Conservation (phyloP, 1,140 invertebrate species). For the Apis florea region DNA sequence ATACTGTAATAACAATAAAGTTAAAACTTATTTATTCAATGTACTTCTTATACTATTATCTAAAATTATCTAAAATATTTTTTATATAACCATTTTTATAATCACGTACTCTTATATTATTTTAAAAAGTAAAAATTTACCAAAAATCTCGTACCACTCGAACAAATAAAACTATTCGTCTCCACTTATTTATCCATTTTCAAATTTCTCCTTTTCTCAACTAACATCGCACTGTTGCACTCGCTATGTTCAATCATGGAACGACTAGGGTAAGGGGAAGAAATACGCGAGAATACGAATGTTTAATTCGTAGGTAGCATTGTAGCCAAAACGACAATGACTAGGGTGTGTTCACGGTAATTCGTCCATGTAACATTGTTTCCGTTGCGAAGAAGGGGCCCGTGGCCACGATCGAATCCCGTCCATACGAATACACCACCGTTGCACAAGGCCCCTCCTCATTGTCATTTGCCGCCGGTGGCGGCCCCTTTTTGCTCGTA, state of each 20-base stretch:
- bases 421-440: slow-evolving; percentile 51
- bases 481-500: slow-evolving; percentile 37
- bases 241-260: background rate
- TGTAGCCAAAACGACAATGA: slow-evolving; percentile 42
- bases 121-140: too few relatives aligned
- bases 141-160: too few relatives aligned
- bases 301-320: background rate
- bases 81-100: too few relatives aligned
- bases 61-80: too few relatives aligned
- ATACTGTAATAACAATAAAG: too few relatives aligned
- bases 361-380: slow-evolving; percentile 60
- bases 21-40: too few relatives aligned
- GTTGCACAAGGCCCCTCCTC: slow-evolving; percentile 25
- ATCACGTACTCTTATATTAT: too few relatives aligned
- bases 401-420: slow-evolving; percentile 54
- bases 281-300: slow-evolving; percentile 6
- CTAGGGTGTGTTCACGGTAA: slow-evolving; percentile 48
- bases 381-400: slow-evolving; percentile 40
- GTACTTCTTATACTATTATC: too few relatives aligned
- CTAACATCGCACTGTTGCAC: too few relatives aligned
- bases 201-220: too few relatives aligned
- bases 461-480: slow-evolving; percentile 52
- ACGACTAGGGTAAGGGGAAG: background rate
- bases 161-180: too few relatives aligned
- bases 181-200: too few relatives aligned